Base-by-base conservation (phyloP, 92 coral and sea anemone species). In the Parazoanthus darwini region DNA sequence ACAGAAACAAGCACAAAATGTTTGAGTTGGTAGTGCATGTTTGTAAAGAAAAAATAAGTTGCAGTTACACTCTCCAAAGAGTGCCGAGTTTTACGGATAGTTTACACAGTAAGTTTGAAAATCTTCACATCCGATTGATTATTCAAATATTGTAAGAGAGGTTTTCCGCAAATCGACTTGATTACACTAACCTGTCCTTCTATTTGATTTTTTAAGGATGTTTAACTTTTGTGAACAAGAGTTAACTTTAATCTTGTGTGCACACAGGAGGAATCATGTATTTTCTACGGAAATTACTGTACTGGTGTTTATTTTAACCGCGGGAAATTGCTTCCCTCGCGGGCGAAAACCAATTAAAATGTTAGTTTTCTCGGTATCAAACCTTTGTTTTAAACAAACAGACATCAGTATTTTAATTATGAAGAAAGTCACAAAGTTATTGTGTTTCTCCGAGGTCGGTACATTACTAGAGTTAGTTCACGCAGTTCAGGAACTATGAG, bases 141-240 rank as follows among this genome's bases (percentile, higher is more conserved):
- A 71, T 36, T 71, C 79, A 84, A 84, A 84, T 84, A 84, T 48
- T 70, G 65, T 44, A 71, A 26, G 66, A 70, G n/a, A 74, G 29
- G 72, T 70, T 84, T 68, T 35, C 78, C 78, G n/a, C 8, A 71
- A 84, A 72, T 46, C 67, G 25, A 71, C 78, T 29, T 84, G 78
- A 84, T 84, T 84, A 71, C 44, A 71, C 38, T 33, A 50, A 26
- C 78, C 75, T 44, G 87, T 70, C 78, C 43, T 71, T 35, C 38
- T 84, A 74, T 84, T 84, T 84, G 75, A 71, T 56, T 66, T 48
- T 71, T 44, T 84, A 71, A 84, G 87, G 87, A 84, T 84, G 78
- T 84, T 84, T 84, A 71, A 84, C 65, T 70, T 84, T 43, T 16
- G 39, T 84, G 43, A 67, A 83, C 59, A 84, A 71, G 87, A 18